Base-by-base conservation (phyloP, 2,113 vertebrate genomes). In the Pantherophis guttatus region DNA sequence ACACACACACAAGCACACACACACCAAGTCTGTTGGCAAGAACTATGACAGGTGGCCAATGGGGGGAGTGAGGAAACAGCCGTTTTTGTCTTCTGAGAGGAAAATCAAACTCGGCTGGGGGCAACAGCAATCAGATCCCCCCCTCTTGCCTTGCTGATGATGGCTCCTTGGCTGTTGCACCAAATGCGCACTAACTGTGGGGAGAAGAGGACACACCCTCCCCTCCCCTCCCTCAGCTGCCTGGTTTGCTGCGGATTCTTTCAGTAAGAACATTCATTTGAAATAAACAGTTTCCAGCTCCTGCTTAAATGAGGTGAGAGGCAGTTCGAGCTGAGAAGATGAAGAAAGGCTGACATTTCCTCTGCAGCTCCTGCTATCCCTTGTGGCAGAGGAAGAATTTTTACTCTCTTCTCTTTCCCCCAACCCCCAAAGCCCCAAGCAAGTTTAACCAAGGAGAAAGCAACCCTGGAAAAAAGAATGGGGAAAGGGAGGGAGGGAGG, bases 221-320 rank as follows among this genome's bases (percentile, higher is more conserved):
- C 3, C 10, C 3, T 8, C 12, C 5, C 8, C 6, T 6, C 3
- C 8, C 23, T 0, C 29, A 1, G 3, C 44, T 55, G 19, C 57
- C 50, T 44, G 86, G 53, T 33, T 44, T 52, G 59, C 24, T 26
- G 70, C 15, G 0, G 70, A 70, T 21, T 23, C 19, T 55, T 33
- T 55, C n/a, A 65, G 90, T 85, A 39, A 54, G 8, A 19, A 24
- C 33, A 89, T 39, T 75, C 5, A 1, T 86, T 26, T 0, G 3
- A 62, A 88, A 85, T 62, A 95, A 33, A 86, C 5, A 57, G 58
- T 88, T 54, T 90, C 59, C 19, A 26, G 86, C 52, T 86, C 23
- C 92, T 24, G 91, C 50, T 75, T 65, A 0, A 0, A 75, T 75
- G 75, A 93, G 65, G 54, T 19, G 19, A 58, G 39, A 48, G 91